Base-by-base conservation (phyloP, 2,888 invertebrate genomes). In the Gastrophysa polygoni region DNA sequence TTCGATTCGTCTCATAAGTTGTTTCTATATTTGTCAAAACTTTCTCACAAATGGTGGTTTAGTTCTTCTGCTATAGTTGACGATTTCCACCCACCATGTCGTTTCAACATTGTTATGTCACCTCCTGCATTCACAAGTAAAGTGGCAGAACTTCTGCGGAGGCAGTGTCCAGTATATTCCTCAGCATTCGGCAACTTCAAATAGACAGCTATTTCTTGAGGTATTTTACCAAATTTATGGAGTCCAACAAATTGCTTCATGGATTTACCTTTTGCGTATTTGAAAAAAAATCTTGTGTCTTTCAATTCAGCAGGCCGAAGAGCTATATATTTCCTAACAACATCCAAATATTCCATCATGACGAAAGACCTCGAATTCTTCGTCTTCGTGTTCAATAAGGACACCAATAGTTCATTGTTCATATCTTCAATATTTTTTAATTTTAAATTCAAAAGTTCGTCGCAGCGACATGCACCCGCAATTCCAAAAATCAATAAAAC, bases 151-250 rank as follows among this genome's bases (percentile, higher is more conserved):
- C n/a, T 38, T 38, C 38, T 38, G n/a, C 38, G 16, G 38, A 38
- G 38, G 16, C 24, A 49, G 49, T 49, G 49, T 49, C 49, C 49
- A 18, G 21, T 49, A 20, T 49, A 38, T 49, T 49, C 49, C 24
- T 49, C 21, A 49, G 49, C 24, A 21, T 49, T 21, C 49, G 49
- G 49, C 49, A 49, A 49, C 24, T 21, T 49, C 21, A 49, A 49
- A 49, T 49, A 49, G 49, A 49, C 49, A 49, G 21, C 21, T 11
- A 49, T 49, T 49, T 49, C 49, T 49, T 49, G 49, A 21, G 49
- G 21, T 49, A 49, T 21, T 21, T 21, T 49, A 49, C 49, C 49
- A 49, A 49, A 49, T 49, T 49, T 20, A 49, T 49, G 18, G 49
- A 24, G 18, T 21, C 49, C 49, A 24, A 49, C 20, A 14, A 21